Evolutionary conservation across 2,797 vertebrate species (phyloP).

Genomic region (Tiaroga cobitis): DNA sequence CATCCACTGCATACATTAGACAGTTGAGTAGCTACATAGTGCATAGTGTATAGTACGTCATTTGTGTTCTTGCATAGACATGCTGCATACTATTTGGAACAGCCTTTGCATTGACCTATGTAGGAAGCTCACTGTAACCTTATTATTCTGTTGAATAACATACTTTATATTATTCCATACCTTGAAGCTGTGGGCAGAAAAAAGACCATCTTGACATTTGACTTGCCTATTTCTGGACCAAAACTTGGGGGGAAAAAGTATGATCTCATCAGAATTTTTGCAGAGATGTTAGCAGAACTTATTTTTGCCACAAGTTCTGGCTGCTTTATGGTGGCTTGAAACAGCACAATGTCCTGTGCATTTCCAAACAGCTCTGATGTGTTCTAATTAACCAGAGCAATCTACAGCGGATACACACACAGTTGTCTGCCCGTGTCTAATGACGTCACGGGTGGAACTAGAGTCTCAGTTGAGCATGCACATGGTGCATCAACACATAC

Average conservation of each 20-base stretch:
- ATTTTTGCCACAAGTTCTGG: neutral
- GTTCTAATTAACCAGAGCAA: slow-evolving; percentile 57
- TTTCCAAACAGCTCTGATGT: slow-evolving; percentile 44
- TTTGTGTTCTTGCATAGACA: neutral
- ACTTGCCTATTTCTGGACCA: slow-evolving; percentile 2
- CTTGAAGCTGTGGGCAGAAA: neutral
- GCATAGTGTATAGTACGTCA: neutral
- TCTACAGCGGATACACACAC: slow-evolving; percentile 8
- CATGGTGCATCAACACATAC: neutral
- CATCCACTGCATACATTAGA: neutral
- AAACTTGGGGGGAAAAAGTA: no score
- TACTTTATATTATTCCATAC: neutral
- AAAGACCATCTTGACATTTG: neutral
- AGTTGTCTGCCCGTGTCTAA: neutral
- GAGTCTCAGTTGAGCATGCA: neutral
- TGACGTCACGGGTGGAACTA: slow-evolving; percentile 22
- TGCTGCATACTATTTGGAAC: neutral
- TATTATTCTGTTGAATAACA: neutral
- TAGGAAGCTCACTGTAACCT: neutral
- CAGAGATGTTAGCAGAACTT: slow-evolving; percentile 17
- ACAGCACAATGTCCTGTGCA: slow-evolving; percentile 2
- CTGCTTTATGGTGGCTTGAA: neutral
- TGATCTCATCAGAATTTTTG: neutral
- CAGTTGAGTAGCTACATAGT: neutral
- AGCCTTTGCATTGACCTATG: neutral